These are phyloP conservation scores for Callorhinus ursinus DNA, from an alignment of 2,113 vertebrate genomes.

Conservation along the genomic window DNA sequence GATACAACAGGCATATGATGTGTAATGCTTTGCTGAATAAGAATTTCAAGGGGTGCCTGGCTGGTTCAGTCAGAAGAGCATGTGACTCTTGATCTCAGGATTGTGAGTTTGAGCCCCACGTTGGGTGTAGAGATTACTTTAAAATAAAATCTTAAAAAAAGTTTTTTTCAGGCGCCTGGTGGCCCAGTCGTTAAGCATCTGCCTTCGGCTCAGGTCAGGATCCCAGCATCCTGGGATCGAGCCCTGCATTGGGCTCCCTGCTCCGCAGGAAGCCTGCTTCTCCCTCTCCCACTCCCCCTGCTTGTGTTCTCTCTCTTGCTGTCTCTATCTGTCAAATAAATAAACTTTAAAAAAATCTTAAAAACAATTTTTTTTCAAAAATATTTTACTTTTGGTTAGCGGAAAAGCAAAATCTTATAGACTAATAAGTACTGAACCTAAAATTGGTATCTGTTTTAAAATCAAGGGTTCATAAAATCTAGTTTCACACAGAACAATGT, in stretches of 20 bases:
- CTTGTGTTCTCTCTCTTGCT: no score
- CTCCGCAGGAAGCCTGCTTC: no score
- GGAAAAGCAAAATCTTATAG: background rate
- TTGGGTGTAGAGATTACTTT: background rate
- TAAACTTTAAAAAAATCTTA: no score
- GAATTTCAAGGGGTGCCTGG: background rate
- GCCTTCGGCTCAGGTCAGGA: no score
- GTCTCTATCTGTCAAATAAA: no score
- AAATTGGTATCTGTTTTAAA: background rate
- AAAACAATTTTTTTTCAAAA: background rate
- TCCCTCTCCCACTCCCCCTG: no score
- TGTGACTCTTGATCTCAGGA: background rate
- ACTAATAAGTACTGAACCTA: background rate
- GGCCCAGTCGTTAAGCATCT: no score
- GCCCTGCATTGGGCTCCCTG: no score
- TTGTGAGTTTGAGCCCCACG: background rate
- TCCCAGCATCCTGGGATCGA: no score
- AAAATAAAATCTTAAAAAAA: background rate
- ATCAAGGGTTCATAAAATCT: background rate
- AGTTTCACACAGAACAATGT: background rate
- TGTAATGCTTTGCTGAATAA: background rate
- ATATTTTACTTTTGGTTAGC: background rate
- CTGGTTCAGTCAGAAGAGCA: background rate
- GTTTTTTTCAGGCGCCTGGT: background rate
- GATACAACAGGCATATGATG: background rate